Percentiles rank a stretch among this genome's conserved stretches.
phyloP scores from a whole-genome alignment of 2,113 vertebrate species.

The Vireo altiloquus region DNA sequence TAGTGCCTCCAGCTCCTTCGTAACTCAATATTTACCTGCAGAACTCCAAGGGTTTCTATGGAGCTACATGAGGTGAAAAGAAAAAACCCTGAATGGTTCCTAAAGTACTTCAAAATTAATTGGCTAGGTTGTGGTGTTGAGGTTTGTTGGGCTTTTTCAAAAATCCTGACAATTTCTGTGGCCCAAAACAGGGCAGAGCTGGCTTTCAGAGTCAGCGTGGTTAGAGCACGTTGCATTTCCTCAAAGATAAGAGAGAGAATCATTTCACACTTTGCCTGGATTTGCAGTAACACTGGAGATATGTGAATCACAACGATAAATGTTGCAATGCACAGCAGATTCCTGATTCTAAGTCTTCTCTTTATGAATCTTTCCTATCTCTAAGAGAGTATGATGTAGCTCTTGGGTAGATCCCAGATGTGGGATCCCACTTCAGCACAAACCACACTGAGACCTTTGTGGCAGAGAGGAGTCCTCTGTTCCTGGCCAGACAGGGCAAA shows the following conservation, averaged over 20 bases:
- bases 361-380: not conserved
- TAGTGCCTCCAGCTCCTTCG: not conserved
- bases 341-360: not conserved
- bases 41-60: not conserved
- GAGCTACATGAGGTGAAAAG: not conserved
- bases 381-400: not conserved
- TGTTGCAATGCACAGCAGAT: not conserved
- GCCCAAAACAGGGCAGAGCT: not conserved
- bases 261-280: not conserved
- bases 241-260: not conserved
- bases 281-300: not conserved
- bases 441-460: not conserved
- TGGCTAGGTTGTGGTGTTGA: not conserved
- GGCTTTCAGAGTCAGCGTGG: not conserved
- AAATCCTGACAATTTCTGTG: not conserved
- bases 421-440: not conserved
- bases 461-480: not conserved
- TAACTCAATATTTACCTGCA: not conserved
- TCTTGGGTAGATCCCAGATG: not conserved
- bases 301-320: not conserved
- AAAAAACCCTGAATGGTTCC: not conserved
- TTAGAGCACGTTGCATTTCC: not conserved
- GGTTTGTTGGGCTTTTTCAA: not conserved
- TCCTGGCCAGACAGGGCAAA: not conserved
- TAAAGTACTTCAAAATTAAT: not conserved